Base-by-base conservation (phyloP, 1,140 invertebrate species). In the Leptinotarsa texana region DNA sequence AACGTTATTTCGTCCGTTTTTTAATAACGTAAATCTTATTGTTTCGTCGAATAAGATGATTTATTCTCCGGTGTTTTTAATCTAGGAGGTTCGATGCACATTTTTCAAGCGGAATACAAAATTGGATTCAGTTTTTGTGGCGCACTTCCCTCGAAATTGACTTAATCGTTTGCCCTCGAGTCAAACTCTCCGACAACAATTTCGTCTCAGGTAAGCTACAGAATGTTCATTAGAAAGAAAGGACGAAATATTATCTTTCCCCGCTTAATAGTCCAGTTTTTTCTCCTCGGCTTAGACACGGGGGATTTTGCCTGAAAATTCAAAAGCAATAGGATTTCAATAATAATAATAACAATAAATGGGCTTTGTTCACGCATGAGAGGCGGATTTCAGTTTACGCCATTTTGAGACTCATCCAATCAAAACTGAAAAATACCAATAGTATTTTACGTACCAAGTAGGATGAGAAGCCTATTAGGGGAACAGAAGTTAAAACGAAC, bases 71-170 rank as follows among this genome's bases (percentile, higher is more conserved):
- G 66, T 68, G 42, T 68, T 68, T 48, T 57, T 65, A 75, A 75
- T 75, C 74, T 75, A 69, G 42, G 74, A 75, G 51, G 69, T 69
- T 62, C 57, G 66, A 74, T 74, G 65, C 74, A 69, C 70, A 75
- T 71, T 75, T 74, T 74, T 76, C 57, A 66, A 57, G 78, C 70
- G 73, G 74, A 77, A 73, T 77, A 79, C 71, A 63, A 79, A 79
- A 79, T 79, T 79, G 75, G 78, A 75, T 79, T 75, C 75, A 75
- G 75, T 77, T 79, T 77, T 77, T 77, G 68, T 74, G 68, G 63
- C 75, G 70, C 57, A 74, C 65, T 76, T 77, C 74, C 69, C 33
- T 76, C 63, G 69, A 79, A 79, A 79, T 79, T 79, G 75, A 79
- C 78, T 79, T 79, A 79, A 79, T 79, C 78, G 75, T 49, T 71